Evolutionary conservation across 2,113 vertebrate species (phyloP), one percentile per base, ranked within the genome.

Genomic region (Micronycteris hirsuta): DNA sequence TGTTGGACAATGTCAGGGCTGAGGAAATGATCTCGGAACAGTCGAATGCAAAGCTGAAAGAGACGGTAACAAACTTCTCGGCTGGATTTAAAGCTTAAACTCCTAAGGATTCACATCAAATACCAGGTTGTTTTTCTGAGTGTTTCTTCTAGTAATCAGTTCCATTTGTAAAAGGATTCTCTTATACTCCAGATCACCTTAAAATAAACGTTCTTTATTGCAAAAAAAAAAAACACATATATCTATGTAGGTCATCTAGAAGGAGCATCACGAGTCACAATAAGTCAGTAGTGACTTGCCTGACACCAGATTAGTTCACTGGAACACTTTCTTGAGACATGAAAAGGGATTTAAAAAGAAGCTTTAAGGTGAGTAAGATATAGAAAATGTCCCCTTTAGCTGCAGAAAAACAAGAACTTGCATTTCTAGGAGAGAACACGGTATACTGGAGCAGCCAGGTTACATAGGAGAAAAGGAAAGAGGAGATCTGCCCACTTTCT

Each of bases 241-340:
- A 54, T 85, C 89, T 91, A 38, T 88, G 41, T 95, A 73, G 91
- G 86, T 91, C 94, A 88, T 68, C 77, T 43, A 81, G 38, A 52
- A 89, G 67, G 33, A 89, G 41, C 24, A 81, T 28, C 47, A 54
- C 47, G 14, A 47, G 67, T 88, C 67, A 91, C n/a, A 56, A 22
- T 86, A 56, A 77, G 10, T 54, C 49, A 63, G 38, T 14, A 63
- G 74, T n/a, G 84, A 38, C 52, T 68, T 85, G 73, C 36, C 86
- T 93, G 65, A 17, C 67, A 61, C 9, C 86, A 96, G 91, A 88
- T 54, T 61, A 54, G 54, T 83, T 88, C 38, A 82, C 61, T 74
- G 14, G 56, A 89, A 86, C 68, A 78, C n/a, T 61, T 67, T 89
- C 87, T 91, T 85, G 77, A 88, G 22, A 78, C 67, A 4, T 5